Evolutionary conservation across 2,797 vertebrate species (phyloP), one percentile per base, ranked within the genome.

Genomic region (Anomalospiza imberbis): DNA sequence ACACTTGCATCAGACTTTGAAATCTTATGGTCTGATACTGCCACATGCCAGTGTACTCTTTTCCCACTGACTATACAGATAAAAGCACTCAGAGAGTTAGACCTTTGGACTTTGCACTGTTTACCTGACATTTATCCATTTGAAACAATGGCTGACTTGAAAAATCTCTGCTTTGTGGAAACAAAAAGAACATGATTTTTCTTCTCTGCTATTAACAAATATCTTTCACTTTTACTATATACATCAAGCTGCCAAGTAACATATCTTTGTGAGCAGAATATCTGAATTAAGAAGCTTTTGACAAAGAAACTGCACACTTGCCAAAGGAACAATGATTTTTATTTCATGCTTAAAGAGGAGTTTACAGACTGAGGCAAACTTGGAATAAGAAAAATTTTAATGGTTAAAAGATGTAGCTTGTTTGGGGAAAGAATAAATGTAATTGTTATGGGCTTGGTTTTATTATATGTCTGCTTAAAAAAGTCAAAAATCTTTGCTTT

Each of bases 241-340:
- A 62, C 31, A 81, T 74, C 71, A 75, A 91, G 48, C 61, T 89
- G 78, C 53, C 93, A 89, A 92, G 66, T 71, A 95, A 92, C 54
- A 31, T 91, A 89, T 86, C 66, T 92, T 89, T 91, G 77, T 74
- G 65, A 94, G 58, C 12, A 88, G 80, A 93, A 71, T 81, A 94
- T 89, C 91, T 96, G 80, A 94, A 92, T 94, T 76, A 93, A 89
- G 84, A 65, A 78, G 32, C 57, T 90, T 95, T 94, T 3, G 24
- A 80, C 73, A 94, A 92, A 95, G 63, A 92, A 94, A 88, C 70
- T 74, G 68, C 74, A 84, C 44, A 84, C 40, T 85, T 95, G 70
- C 85, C 84, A 96, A 90, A 83, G 60, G 82, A 97, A 84, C 73
- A 85, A 86, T 86, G 54, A 83, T 65, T 91, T 96, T 89, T 96